Evolutionary conservation across 2,113 vertebrate species (phyloP).

Genomic region (Bambusicola thoracicus): DNA sequence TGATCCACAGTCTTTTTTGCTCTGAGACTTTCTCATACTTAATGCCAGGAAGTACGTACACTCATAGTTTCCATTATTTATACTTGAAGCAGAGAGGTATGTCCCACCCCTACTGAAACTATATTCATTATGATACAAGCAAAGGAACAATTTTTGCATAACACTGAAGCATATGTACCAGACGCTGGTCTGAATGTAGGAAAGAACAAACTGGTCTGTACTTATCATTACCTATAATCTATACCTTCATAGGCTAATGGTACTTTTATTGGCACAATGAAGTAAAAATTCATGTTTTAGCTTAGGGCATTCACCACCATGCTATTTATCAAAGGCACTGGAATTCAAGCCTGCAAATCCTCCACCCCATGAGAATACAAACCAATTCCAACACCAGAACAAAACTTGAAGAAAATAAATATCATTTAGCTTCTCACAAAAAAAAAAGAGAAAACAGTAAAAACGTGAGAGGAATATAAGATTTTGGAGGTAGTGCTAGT

Average conservation of each 20-base stretch:
- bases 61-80: background rate
- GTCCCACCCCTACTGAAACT: background rate
- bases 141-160: background rate
- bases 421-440: background rate
- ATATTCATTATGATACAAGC: background rate
- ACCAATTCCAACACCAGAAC: background rate
- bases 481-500: background rate
- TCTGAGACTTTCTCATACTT: background rate
- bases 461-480: background rate
- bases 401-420: slow-evolving; percentile 6
- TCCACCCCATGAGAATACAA: background rate
- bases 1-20: background rate
- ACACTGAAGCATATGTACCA: background rate
- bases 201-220: background rate
- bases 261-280: slow-evolving; percentile 24
- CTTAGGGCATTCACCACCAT: background rate
- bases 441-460: background rate
- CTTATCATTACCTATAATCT: background rate
- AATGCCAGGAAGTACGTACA: background rate
- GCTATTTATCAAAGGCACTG: background rate
- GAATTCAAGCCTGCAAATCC: slow-evolving; percentile 14
- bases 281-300: background rate
- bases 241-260: background rate
- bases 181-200: background rate
- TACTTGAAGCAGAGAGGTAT: background rate